Evolutionary conservation across 92 coral and sea anemone genomes (phyloP), one percentile per base, ranked within the genome.

Genomic region (Chrysogorgia sp.): DNA sequence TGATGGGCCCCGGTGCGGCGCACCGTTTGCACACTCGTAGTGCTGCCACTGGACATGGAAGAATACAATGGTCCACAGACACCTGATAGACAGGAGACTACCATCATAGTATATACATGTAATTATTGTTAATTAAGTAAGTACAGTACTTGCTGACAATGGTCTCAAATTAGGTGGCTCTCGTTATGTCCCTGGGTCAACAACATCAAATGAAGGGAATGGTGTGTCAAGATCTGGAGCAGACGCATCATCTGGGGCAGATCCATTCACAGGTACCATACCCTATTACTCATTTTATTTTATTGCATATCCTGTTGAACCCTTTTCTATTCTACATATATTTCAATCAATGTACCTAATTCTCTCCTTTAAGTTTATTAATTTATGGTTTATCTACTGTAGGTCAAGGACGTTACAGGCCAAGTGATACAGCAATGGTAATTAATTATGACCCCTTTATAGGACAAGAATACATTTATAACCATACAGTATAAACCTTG

Each of bases 211-310:
- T 14, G 41, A 67, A 76, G 80, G 34, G 10, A 33, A 63, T 32
- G 77, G 68, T 58, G 40, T 45, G 55, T 45, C 53, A 26, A 25
- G 74, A 66, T 82, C 80, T 15, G 88, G 81, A 19, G n/a, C n/a
- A n/a, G n/a, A n/a, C n/a, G n/a, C n/a, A n/a, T n/a, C n/a, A n/a
- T 15, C 79, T 22, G 93, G 90, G 59, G 87, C 86, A 47, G 97
- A 92, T 74, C 97, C 97, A 49, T 90, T 86, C 55, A 92, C 97
- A 72, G 97, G 96, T 92, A 45, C n/a, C 34, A 28, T n/a, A n/a
- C n/a, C n/a, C n/a, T n/a, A n/a, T n/a, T n/a, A n/a, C n/a, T n/a
- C n/a, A n/a, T n/a, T n/a, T n/a, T n/a, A n/a, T n/a, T n/a, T 4
- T 52, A 52, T 19, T 52, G n/a, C 5, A 4, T 15, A 52, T 19